Conservation (phyloP, 2,797 vertebrate genomes). For the Amblyraja radiata region DNA sequence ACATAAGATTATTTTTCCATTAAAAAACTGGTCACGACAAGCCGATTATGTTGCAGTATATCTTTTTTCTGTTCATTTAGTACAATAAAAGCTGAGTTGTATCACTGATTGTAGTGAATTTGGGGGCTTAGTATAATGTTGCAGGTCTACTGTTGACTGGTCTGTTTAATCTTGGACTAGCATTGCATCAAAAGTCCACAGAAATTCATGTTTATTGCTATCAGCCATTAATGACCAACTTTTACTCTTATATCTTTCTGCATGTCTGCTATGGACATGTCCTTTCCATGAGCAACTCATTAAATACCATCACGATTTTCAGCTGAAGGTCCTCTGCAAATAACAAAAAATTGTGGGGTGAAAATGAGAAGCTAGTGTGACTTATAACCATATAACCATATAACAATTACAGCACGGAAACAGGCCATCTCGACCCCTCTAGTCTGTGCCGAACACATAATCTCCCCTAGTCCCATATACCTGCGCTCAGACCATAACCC, state of each 20-base stretch:
- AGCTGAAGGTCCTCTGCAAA: neutral
- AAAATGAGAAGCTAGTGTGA: no score
- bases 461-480: no score
- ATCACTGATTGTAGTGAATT: neutral
- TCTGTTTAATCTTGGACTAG: neutral
- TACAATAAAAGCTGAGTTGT: neutral
- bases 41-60: neutral
- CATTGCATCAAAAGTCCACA: neutral
- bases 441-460: no score
- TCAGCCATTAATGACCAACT: neutral
- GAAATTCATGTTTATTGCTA: neutral
- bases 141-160: neutral
- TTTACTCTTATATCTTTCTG: neutral
- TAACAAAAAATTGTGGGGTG: no score
- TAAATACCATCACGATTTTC: neutral
- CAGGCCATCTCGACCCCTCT: no score
- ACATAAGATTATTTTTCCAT: neutral
- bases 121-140: neutral
- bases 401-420: no score
- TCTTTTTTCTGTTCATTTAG: neutral
- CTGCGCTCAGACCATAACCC: no score
- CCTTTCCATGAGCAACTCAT: neutral
- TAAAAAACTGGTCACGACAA: neutral
- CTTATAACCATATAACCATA: no score
- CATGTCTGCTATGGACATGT: neutral